These are phyloP conservation scores for Elymnias hypermnestra DNA, from an alignment of 1,140 invertebrate species.

Conservation along the genomic window DNA sequence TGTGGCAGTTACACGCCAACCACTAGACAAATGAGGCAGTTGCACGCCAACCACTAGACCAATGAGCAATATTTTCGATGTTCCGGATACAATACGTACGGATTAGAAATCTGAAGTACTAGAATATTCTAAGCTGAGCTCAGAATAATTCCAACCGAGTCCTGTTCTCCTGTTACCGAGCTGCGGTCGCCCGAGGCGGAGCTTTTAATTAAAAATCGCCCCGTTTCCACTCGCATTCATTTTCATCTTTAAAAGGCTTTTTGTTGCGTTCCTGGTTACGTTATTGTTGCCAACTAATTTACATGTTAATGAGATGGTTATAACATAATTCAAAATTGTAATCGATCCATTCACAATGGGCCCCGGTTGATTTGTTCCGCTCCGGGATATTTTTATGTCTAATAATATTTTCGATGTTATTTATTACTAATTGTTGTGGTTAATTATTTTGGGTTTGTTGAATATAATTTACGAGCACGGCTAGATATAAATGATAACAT, in stretches of 20 bases:
- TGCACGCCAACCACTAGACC: too few species aligned
- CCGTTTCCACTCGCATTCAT: conserved; percentile 62
- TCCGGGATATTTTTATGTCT: conserved; percentile 9
- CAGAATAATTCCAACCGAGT: conserved; percentile 52
- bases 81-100: too few species aligned
- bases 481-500: too few species aligned
- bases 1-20: too few species aligned
- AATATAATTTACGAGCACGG: too few species aligned
- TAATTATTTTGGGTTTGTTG: too few species aligned
- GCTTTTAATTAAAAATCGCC: conserved; percentile 69
- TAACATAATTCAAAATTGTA: conserved; percentile 34
- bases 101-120: conserved; percentile 35
- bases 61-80: too few species aligned
- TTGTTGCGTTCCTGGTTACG: conserved; percentile 56
- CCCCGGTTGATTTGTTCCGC: conserved; percentile 15
- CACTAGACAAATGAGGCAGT: too few species aligned
- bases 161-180: conserved; percentile 27
- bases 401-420: not conserved
- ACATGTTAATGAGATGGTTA: conserved; percentile 68
- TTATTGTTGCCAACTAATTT: conserved; percentile 69
- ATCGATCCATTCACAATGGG: conserved; percentile 26
- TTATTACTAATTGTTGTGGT: too few species aligned
- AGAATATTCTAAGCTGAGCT: conserved; percentile 40
- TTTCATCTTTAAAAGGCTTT: conserved; percentile 68
- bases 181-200: conserved; percentile 53